Percentiles rank a stretch among this genome's conserved stretches.
phyloP scores from a whole-genome alignment of 2,113 vertebrate species.

The Nothocercus julius region DNA sequence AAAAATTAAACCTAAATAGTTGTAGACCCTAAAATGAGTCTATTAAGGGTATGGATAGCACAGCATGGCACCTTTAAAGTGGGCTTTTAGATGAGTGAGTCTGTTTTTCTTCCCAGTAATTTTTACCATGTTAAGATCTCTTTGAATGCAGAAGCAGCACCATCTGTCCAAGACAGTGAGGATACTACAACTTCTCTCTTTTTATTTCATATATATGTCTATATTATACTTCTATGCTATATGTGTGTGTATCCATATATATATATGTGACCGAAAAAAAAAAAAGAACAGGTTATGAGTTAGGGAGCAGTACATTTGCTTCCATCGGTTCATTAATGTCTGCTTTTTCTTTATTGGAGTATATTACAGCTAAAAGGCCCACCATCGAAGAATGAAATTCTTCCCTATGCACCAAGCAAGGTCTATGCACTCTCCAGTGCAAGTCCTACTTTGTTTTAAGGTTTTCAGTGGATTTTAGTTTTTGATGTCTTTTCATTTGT shows the following conservation, averaged over 20 bases:
- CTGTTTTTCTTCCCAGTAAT: constrained; percentile 18
- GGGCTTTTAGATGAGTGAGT: not conserved
- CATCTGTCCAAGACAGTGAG: not conserved
- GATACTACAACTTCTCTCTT: not conserved
- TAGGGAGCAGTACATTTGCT: not conserved
- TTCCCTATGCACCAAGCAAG: not conserved
- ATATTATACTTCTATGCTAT: not conserved
- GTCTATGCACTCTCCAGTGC: not conserved
- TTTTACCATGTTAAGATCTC: not conserved
- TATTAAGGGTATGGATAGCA: constrained; percentile 22
- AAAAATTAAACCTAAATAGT: not conserved
- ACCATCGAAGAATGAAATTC: not conserved
- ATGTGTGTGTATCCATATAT: not conserved
- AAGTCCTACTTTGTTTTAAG: not conserved
- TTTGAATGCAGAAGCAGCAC: not conserved
- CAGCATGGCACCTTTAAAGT: constrained; percentile 29
- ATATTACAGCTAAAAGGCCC: not conserved
- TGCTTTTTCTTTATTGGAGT: not conserved
- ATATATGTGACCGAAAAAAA: not conserved
- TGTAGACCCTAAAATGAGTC: constrained; percentile 5
- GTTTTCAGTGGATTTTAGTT: not conserved
- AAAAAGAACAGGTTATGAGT: not conserved
- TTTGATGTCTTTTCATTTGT: not conserved
- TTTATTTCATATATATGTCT: not conserved
- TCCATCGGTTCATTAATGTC: not conserved